Percentiles rank a stretch among this genome's conserved stretches.
phyloP scores from a whole-genome alignment of 2,113 vertebrate species.

The Chloroceryle aenea region DNA sequence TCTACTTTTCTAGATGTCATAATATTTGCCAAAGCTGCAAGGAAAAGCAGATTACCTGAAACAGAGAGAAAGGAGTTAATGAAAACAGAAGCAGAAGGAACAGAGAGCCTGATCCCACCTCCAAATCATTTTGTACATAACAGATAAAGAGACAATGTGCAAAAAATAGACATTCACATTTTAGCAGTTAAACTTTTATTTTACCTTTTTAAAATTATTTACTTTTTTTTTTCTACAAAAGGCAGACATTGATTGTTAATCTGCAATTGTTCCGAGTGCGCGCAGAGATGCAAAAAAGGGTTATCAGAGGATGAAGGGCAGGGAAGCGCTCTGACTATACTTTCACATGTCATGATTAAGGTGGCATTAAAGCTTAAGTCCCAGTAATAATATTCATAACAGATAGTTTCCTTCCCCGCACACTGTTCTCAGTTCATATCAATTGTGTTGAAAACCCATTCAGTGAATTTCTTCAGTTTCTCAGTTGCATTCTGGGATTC shows the following conservation, averaged over 20 bases:
- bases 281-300: slow-evolving; percentile 62
- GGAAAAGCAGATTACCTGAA: slow-evolving; percentile 80
- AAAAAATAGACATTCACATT: slow-evolving; percentile 89
- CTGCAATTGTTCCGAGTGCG: slow-evolving; percentile 68
- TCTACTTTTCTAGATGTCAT: slow-evolving; percentile 72
- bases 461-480: slow-evolving; percentile 97
- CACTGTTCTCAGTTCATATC: slow-evolving; percentile 89
- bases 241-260: slow-evolving; percentile 80
- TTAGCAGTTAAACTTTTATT: slow-evolving; percentile 84
- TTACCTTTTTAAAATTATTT: slow-evolving; percentile 81
- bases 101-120: slow-evolving; percentile 39
- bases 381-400: slow-evolving; percentile 36
- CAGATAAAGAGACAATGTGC: slow-evolving; percentile 82
- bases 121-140: slow-evolving; percentile 76
- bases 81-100: slow-evolving; percentile 61
- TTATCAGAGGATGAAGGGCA: slow-evolving; percentile 42
- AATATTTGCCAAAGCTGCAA: slow-evolving; percentile 67
- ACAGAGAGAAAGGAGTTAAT: slow-evolving; percentile 68
- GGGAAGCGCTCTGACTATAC: slow-evolving; percentile 53
- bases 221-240: slow-evolving; percentile 83
- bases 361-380: slow-evolving; percentile 56
- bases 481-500: slow-evolving; percentile 94
- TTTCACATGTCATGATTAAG: slow-evolving; percentile 41
- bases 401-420: not conserved
- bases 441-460: slow-evolving; percentile 98